Evolutionary conservation across 2,888 invertebrate genomes (phyloP).

Genomic region (Monochamus alternatus): DNA sequence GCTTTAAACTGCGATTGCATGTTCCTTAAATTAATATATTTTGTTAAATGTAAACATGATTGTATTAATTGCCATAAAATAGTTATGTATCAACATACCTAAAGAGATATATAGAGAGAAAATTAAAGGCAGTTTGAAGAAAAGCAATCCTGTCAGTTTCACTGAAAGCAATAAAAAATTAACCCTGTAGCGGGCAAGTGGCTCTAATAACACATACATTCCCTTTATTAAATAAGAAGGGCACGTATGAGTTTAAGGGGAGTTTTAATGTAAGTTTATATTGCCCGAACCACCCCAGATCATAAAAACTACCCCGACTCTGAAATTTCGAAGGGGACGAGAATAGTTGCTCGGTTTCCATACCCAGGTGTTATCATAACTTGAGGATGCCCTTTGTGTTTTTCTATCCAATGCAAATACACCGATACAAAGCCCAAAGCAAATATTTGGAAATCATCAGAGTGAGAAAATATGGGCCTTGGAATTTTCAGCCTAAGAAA

Average conservation of each 20-base stretch:
- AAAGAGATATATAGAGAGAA: background rate
- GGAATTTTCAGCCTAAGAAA: background rate
- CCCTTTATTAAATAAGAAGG: conserved; percentile 58
- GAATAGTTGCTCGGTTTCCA: conserved; percentile 7
- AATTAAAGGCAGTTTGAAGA: background rate
- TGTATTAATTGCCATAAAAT: no score
- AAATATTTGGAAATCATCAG: conserved; percentile 23
- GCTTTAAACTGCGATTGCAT: no score
- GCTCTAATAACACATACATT: conserved; percentile 17
- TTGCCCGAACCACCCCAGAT: conserved; percentile 45
- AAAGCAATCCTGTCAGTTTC: background rate
- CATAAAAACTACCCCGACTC: conserved; percentile 39
- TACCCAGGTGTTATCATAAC: conserved; percentile 27
- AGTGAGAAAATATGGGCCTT: background rate
- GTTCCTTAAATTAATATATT: no score
- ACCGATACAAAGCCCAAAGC: background rate
- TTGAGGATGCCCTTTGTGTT: conserved; percentile 21
- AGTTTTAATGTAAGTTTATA: conserved; percentile 56
- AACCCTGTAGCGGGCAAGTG: background rate
- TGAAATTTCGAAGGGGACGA: conserved; percentile 20
- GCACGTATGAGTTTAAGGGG: conserved; percentile 58
- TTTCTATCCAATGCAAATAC: conserved; percentile 27
- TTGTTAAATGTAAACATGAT: no score
- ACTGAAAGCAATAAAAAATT: conserved; percentile 6
- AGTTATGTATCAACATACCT: no score